Evolutionary conservation across 2,888 invertebrate genomes (phyloP).

Genomic region (Zygaena filipendulae): DNA sequence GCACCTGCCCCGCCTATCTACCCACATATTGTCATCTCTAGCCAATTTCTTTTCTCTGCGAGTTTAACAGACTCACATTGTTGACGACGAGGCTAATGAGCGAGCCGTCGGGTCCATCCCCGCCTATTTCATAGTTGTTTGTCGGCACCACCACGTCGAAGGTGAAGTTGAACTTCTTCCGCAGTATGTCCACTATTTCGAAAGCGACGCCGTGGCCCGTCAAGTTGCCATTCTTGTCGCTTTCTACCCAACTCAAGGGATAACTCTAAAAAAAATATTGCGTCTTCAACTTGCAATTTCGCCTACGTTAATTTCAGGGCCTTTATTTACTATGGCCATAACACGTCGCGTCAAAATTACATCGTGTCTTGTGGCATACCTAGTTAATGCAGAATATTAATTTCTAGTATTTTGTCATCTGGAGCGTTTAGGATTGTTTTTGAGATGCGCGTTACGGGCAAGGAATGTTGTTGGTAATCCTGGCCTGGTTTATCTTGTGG

Average conservation of each 20-base stretch:
- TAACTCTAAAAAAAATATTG: constrained; percentile 66
- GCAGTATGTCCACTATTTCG: constrained; percentile 74
- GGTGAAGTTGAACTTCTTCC: constrained; percentile 76
- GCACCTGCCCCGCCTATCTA: too few species aligned
- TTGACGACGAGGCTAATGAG: constrained; percentile 72
- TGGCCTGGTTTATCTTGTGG: too few species aligned
- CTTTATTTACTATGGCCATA: too few species aligned
- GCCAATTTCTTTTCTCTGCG: too few species aligned
- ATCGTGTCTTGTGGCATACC: too few species aligned
- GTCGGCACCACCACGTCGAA: constrained; percentile 75
- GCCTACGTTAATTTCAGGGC: too few species aligned
- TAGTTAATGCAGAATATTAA: not conserved
- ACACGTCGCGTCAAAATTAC: too few species aligned
- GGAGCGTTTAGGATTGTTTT: too few species aligned
- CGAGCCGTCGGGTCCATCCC: constrained; percentile 65
- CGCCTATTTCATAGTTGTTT: constrained; percentile 71
- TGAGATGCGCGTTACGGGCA: too few species aligned
- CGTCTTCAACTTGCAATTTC: not conserved
- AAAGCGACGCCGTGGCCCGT: constrained; percentile 79
- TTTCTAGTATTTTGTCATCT: not conserved
- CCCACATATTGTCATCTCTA: too few species aligned
- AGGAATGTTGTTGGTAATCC: too few species aligned
- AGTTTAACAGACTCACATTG: constrained; percentile 69
- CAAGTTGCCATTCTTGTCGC: constrained; percentile 58
- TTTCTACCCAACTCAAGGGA: constrained; percentile 68